Percentiles rank a stretch among this genome's conserved stretches.
phyloP scores from a whole-genome alignment of 2,888 invertebrate genomes.

The Notocelia uddmanniana region DNA sequence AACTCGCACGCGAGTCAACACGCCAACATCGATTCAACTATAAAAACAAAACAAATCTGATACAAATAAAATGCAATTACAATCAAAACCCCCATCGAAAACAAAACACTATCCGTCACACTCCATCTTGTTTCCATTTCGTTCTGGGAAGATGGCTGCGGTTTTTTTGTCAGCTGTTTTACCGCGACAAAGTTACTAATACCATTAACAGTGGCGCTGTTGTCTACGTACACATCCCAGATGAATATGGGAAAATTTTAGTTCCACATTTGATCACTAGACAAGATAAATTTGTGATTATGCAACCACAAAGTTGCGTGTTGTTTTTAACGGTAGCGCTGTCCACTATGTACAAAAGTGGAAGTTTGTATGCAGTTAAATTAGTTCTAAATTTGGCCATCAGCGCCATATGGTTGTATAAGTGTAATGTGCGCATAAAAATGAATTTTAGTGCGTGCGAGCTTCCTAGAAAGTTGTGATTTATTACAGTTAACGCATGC shows the following conservation, averaged over 20 bases:
- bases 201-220: constrained; percentile 11
- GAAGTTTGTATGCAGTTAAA: constrained; percentile 2
- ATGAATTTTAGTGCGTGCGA: constrained; percentile 62
- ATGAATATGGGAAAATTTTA: neutral
- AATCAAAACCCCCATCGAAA: constrained; percentile 18
- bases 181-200: neutral
- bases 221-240: neutral
- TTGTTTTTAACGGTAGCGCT: neutral
- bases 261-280: constrained; percentile 12
- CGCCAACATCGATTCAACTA: neutral
- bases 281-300: constrained; percentile 3
- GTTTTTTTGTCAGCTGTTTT: constrained; percentile 44
- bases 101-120: constrained; percentile 28
- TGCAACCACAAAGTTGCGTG: neutral
- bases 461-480: constrained; percentile 66
- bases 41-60: constrained; percentile 5
- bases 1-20: too few species aligned
- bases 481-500: constrained; percentile 57
- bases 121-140: constrained; percentile 40
- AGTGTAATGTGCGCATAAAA: constrained; percentile 57
- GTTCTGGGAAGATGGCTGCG: constrained; percentile 41
- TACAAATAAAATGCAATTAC: constrained; percentile 4
- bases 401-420: constrained; percentile 2
- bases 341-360: neutral
- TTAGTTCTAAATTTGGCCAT: constrained; percentile 18